Evolutionary conservation across 2,113 vertebrate species (phyloP), one percentile per base, ranked within the genome.

Genomic region (Strigops habroptila): DNA sequence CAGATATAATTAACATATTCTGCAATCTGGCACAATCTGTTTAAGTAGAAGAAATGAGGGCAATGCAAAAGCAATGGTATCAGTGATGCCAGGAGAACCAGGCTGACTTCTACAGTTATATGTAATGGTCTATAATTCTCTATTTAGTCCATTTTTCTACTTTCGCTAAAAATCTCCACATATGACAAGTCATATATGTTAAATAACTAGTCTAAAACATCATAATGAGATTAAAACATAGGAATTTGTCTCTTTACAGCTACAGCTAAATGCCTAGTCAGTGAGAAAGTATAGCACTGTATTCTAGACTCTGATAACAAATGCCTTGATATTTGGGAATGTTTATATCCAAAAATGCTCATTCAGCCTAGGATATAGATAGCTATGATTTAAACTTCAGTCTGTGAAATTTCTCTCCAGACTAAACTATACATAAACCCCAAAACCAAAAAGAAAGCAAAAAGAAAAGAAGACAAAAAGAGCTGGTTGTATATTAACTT

Each of bases 301-400:
- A 48, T 88, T 82, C 59, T 80, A 63, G 41, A 82, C 91, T 82
- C 75, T 62, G 49, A 87, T 82, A 93, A 91, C 18, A 87, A 82
- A 95, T 87, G 63, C 33, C 43, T 41, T 71, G 37, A 39, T 95
- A 39, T 95, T 95, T 5, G 52, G 48, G 63, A 93, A 59, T 57
- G 39, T 94, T 94, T 92, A 77, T 51, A 69, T 65, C 35, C 67
- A 65, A 89, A 75, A 76, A 82, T 24, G 23, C 8, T 91, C 67
- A 27, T 80, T 90, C 70, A 80, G 41, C 10, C 37, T 37, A 88
- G 18, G 19, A 93, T 76, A 73, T 17, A 92, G 89, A 73, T 69
- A 91, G 53, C 17, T 77, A n/a, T 70, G 43, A 90, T 93, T 79
- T 76, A 93, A 84, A 86, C 69, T 86, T 88, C 69, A 84, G 80